Base-by-base conservation (phyloP, 2,113 vertebrate species). In the Lampris megalopsis region DNA sequence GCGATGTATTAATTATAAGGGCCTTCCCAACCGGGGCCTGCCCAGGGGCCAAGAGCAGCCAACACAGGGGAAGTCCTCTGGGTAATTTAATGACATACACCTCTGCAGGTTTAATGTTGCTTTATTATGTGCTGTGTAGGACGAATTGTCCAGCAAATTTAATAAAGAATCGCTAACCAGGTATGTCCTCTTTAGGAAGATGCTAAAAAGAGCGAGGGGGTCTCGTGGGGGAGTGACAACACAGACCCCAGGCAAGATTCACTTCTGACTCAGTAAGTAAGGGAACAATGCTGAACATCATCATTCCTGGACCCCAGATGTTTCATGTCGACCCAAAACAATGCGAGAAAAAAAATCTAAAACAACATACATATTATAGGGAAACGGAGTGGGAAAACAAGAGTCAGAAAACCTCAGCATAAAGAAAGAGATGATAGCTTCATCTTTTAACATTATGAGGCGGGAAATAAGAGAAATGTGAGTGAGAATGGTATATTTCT, bases 1-100 rank as follows among this genome's bases (percentile, higher is more conserved):
- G 68, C 75, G 60, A 73, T 80, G 76, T 83, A 24, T 24, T 24
- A 24, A 24, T 24, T 24, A 24, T 24, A 62, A 63, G 64, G 40
- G 63, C 61, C 52, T 65, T 65, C 64, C 47, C 54, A 11, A 24
- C 24, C 24, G 24, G 24, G 24, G 45, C 50, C 57, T 63, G 68
- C 63, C 74, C 62, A 63, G 79, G 77, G 63, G 77, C 77, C 61
- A 71, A 43, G 6, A 62, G 63, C 54, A 49, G 81, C 59, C 58
- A 81, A 75, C 73, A 85, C 69, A 75, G 57, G 37, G 24, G 53
- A 3, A 2, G 45, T 73, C 69, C 77, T 68, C 36, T 9, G 58
- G 82, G 78, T 59, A 75, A 61, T 38, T 8, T 11, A 13, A 53
- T 6, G 63, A 66, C 75, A 74, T 73, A 75, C 53, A 49, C 35